phyloP scores from a whole-genome alignment of 2,888 invertebrate genomes.

The Diarsia dahlii region DNA sequence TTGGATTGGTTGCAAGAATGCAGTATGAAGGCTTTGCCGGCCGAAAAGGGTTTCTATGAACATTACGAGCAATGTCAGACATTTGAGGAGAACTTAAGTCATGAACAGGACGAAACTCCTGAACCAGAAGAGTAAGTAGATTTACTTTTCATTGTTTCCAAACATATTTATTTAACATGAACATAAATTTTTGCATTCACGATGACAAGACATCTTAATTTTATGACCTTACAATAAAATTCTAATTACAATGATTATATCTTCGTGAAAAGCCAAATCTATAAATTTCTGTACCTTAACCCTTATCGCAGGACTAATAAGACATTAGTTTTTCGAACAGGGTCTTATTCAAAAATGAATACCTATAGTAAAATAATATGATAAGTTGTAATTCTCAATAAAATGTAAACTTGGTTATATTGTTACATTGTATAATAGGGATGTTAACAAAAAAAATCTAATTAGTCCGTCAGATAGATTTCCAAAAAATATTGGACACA shows the following conservation, averaged over 20 bases:
- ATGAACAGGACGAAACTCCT: conserved; percentile 68
- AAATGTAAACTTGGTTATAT: background rate
- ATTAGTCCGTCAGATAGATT: too few relatives aligned
- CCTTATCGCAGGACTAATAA: background rate
- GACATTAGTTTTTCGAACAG: background rate
- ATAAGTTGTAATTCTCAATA: background rate
- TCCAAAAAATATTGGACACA: too few relatives aligned
- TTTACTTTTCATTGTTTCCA: background rate
- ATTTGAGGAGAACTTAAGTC: conserved; percentile 74
- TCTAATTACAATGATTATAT: conserved; percentile 1
- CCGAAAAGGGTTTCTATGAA: conserved; percentile 82
- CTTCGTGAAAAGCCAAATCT: background rate
- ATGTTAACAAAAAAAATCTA: too few relatives aligned
- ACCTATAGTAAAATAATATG: conserved; percentile 6
- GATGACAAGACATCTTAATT: conserved; percentile 4
- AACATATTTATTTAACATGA: too few relatives aligned
- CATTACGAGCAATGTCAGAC: conserved; percentile 81
- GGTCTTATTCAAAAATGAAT: background rate
- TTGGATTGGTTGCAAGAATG: conserved; percentile 81
- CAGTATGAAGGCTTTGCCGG: conserved; percentile 77
- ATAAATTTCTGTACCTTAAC: background rate
- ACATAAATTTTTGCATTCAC: background rate
- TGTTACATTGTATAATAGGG: too few relatives aligned
- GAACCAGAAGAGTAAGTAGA: conserved; percentile 75
- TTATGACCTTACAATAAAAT: background rate